Base-by-base conservation (phyloP, 2,797 vertebrate genomes). In the Notamacropus eugenii region DNA sequence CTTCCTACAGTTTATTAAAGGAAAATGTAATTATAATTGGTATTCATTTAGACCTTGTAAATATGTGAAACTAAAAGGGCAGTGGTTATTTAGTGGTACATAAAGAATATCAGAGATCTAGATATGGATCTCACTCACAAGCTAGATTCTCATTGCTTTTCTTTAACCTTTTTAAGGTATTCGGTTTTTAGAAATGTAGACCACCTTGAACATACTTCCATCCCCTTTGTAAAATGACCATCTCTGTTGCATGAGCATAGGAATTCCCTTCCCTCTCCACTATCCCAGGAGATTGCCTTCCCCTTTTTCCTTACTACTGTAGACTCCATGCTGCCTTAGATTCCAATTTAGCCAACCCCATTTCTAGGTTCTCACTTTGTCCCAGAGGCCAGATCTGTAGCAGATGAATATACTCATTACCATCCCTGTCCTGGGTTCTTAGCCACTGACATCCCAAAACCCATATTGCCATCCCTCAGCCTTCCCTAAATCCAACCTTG, bases 351-450 rank as follows among this genome's bases (percentile, higher is more conserved):
- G 0, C 50, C 9, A 3, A 0, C 19, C 6, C 6, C 31, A 2
- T 31, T 4, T 29, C 59, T 54, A 57, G 31, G 13, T 31, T 57
- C 9, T 57, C 31, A 31, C 55, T 82, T 82, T 82, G 40, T 24
- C 22, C 10, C 14, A 9, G 8, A n/a, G 90, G 90, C 46, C 54
- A 0, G 16, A 52, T 67, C 31, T 22, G 27, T 0, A 12, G 50
- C 9, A 82, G 40, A 46, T 82, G 19, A 82, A 24, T 82, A 3
- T 34, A 46, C 0, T 67, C 31, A 67, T 67, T 13, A 5, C 14
- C 31, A 34, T n/a, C 34, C 12, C 62, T 67, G n/a, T 10, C 31
- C 29, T 74, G 22, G 16, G 1, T 74, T 8, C 5, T 40, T 19
- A 74, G 67, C n/a, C n/a, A 40, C 16, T 74, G 67, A 74, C 8